Evolutionary conservation across 2,888 invertebrate genomes (phyloP), one percentile per base, ranked within the genome.

Genomic region (Erebia palarica): DNA sequence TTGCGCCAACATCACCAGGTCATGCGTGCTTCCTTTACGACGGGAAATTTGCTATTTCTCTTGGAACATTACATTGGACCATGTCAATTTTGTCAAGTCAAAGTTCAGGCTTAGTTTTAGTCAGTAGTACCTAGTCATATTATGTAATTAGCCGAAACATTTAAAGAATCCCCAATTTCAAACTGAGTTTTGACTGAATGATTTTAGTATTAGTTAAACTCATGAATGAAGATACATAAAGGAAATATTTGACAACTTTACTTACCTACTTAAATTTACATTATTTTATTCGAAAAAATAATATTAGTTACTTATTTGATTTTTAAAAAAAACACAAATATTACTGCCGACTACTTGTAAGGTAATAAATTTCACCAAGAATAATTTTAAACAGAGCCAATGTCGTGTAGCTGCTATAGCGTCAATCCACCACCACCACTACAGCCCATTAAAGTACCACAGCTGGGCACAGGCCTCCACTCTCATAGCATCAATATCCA

Each of bases 1-100:
- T 69, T 72, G 65, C 69, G 63, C 59, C 55, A 71, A 65, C 68
- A 68, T 60, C 68, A 64, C 68, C 65, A 65, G 55, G 53, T 53
- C 68, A 65, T 53, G 64, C 55, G 42, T 53, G 59, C 53, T 70
- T 66, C 47, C 61, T 55, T 66, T 63, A 47, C 27, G n/a, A 57
- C 13, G 51, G 51, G 60, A 51, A 18, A 65, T 58, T 59, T 1
- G n/a, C 11, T 47, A 66, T 67, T 58, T 58, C 13, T 58, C 47
- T 51, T 59, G 49, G 5, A 67, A 51, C 18, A 51, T 51, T 27
- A 18, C 51, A 51, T 18, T 18, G 9, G 59, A 18, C 3, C 11
- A 21, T 18, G 1, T 7, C 11, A 4, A n/a, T 44, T 18, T 44
- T 44, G 42, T 44, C 60, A 44, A 36, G 4, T 57, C 21, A 21